Evolutionary conservation across 2,888 invertebrate genomes (phyloP).

Genomic region (Daptonema setosum): DNA sequence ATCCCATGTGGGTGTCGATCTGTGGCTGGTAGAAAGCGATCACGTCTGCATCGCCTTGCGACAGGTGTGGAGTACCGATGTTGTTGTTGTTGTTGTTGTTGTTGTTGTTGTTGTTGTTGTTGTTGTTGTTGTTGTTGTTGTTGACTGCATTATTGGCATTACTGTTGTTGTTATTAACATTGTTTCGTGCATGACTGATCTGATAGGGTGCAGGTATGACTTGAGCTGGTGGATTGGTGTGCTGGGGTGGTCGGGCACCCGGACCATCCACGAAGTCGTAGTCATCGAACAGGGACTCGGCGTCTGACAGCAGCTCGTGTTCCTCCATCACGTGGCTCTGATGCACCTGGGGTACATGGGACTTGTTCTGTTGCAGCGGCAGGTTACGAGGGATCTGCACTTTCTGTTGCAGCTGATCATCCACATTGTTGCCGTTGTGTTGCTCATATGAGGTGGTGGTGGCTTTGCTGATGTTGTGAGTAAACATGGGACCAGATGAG

Average conservation of each 20-base stretch:
- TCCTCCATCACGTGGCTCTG: constrained; percentile 13
- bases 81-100: background rate
- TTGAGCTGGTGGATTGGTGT: background rate
- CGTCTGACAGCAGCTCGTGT: constrained; percentile 16
- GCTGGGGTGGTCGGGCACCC: background rate
- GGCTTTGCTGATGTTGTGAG: too few species aligned
- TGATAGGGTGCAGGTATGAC: background rate
- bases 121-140: too few species aligned
- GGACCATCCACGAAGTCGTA: constrained; percentile 8
- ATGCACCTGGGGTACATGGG: background rate
- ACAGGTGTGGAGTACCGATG: background rate
- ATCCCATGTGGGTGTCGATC: constrained; percentile 57
- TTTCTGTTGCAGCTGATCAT: too few species aligned
- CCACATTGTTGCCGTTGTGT: too few species aligned
- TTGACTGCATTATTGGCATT: too few species aligned
- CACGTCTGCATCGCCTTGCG: constrained; percentile 47
- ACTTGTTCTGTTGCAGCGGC: too few species aligned
- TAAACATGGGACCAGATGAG: too few species aligned
- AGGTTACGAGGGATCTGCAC: too few species aligned
- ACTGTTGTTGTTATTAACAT: too few species aligned
- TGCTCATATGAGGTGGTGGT: too few species aligned
- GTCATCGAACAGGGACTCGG: constrained; percentile 13
- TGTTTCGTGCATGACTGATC: too few species aligned
- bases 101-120: too few species aligned
- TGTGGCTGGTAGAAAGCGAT: constrained; percentile 68